Percentiles rank a stretch among this genome's conserved stretches.
phyloP scores from a whole-genome alignment of 2,888 invertebrate species.

The Podabrus alpinus region DNA sequence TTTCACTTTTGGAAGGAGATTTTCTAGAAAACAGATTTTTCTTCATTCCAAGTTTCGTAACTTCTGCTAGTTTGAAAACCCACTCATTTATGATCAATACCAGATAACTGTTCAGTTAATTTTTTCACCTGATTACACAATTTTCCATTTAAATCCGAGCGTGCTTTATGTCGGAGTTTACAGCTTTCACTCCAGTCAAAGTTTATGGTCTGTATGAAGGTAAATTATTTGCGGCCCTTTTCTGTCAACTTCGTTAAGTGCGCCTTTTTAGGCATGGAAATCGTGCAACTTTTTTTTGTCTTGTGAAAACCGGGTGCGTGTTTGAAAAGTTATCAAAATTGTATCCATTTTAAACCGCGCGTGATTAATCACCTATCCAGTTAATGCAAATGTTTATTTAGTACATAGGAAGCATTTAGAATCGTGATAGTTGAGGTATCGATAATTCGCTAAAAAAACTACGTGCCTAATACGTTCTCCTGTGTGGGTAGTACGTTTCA shows the following conservation, averaged over 20 bases:
- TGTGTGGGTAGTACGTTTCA: not conserved
- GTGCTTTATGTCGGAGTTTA: not conserved
- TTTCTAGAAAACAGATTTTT: not conserved
- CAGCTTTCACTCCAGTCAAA: not conserved
- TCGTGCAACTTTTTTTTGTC: not conserved
- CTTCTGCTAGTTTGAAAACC: not conserved
- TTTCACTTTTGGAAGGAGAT: not conserved
- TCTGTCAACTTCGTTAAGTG: not conserved
- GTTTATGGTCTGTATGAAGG: not conserved
- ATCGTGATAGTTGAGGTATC: not conserved
- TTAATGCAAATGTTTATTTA: not conserved
- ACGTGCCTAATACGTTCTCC: not conserved
- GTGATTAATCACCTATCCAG: not conserved
- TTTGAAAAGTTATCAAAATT: not conserved
- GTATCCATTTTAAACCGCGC: not conserved
- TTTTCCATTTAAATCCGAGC: not conserved
- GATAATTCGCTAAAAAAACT: not conserved
- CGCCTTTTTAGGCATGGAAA: not conserved
- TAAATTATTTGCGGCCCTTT: not conserved
- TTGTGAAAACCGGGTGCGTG: not conserved
- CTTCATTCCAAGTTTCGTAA: not conserved
- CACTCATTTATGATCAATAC: not conserved
- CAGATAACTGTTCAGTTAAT: not conserved
- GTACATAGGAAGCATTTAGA: not conserved
- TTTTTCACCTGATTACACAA: not conserved